Evolutionary conservation across 2,113 vertebrate genomes (phyloP).

Genomic region (Pedetes capensis): DNA sequence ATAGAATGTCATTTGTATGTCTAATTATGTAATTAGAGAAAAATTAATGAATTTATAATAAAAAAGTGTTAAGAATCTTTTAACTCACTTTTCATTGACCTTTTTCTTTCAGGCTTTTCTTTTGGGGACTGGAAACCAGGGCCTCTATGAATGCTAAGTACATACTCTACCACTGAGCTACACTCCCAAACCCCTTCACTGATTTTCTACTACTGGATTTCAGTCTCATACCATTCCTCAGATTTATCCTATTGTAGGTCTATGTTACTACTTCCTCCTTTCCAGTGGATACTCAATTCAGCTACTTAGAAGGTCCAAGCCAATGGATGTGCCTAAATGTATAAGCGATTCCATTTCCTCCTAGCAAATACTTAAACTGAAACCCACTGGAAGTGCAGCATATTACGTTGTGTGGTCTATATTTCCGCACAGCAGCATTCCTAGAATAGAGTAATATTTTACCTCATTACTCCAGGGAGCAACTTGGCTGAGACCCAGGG

Average conservation of each 20-base stretch:
- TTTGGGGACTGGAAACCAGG: neutral
- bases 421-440: neutral
- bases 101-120: neutral
- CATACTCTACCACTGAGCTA: too few species aligned
- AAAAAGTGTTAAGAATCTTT: neutral
- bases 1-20: neutral
- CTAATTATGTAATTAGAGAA: neutral
- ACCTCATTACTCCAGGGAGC: conserved; percentile 7
- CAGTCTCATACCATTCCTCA: neutral
- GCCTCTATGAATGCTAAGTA: neutral
- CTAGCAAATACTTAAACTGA: neutral
- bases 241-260: neutral
- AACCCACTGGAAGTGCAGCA: neutral
- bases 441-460: neutral
- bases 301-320: neutral
- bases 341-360: neutral
- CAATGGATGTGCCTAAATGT: neutral
- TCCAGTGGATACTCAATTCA: neutral
- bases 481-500: conserved; percentile 60
- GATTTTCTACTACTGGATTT: neutral
- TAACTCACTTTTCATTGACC: neutral
- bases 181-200: neutral
- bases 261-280: neutral
- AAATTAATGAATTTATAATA: too few species aligned
- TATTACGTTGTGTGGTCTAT: neutral